Evolutionary conservation across 2,888 invertebrate genomes (phyloP), one percentile per base, ranked within the genome.

Genomic region (Eulithis testata): DNA sequence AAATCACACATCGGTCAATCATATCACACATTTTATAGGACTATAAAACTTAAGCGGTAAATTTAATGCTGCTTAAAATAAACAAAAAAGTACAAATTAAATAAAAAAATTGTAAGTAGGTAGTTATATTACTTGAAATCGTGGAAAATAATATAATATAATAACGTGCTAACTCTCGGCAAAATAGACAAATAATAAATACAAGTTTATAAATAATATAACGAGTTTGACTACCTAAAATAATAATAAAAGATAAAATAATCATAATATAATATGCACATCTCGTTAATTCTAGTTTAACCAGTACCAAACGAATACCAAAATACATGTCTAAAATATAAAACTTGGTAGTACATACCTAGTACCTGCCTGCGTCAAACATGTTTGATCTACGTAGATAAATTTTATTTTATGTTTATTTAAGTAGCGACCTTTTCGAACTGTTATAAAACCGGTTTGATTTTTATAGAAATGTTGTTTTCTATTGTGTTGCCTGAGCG

Each of bases 21-120:
- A 61, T 61, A 65, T 61, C 65, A 65, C 60, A 52, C n/a, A 43
- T 60, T 43, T 49, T 37, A 55, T 47, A 43, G 14, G 51, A 31
- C n/a, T 1, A 50, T 27, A 50, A 27, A 27, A 5, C 11, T 11
- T 50, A 11, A 21, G 21, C 21, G 21, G 21, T 21, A 7, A 12
- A 21, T 9, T n/a, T 47, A 47, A 12, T 14, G 9, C 40, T 40
- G 40, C 31, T 5, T 31, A 40, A 40, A 40, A 40, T 9, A 40
- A 8, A 8, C 9, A 9, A 8, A 40, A 9, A 40, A 40, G 5
- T 40, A 40, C 40, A 6, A 21, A 21, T 21, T 21, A 21, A 21
- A 21, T 21, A 21, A 21, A 21, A 21, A 21, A 40, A 40, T 40
- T 8, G 2, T 6, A 8, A 8, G 4, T 40, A 6, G 4, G 37